Percentiles rank a stretch among this genome's conserved stretches.
Evolutionary conservation across 2,888 invertebrate genomes (phyloP).

Genomic region (Tenthredo livida): DNA sequence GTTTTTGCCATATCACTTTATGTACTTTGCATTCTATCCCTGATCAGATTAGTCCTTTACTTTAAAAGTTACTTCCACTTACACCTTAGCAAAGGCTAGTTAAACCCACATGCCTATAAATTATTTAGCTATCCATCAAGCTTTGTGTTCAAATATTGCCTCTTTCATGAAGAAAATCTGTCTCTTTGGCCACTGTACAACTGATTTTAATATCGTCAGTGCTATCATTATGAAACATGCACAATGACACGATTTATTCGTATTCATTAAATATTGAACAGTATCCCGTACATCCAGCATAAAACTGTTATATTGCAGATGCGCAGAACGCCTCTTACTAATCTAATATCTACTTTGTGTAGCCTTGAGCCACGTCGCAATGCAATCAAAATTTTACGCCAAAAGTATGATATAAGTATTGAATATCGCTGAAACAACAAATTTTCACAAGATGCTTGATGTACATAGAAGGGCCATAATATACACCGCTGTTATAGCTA

Average conservation of each 20-base stretch:
- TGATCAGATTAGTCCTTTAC: constrained; percentile 73
- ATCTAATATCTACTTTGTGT: background rate
- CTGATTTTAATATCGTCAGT: background rate
- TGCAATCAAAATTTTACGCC: background rate
- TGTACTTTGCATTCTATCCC: constrained; percentile 73
- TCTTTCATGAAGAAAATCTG: background rate
- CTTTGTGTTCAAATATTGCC: background rate
- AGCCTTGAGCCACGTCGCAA: background rate
- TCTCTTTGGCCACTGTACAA: background rate
- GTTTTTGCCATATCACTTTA: constrained; percentile 75
- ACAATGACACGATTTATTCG: background rate
- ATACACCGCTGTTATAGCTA: background rate
- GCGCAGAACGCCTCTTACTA: background rate
- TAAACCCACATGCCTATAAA: background rate
- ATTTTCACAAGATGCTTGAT: background rate
- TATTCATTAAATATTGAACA: background rate
- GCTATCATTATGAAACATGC: background rate
- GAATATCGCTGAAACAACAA: background rate
- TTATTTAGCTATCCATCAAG: constrained; percentile 33
- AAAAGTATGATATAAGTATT: background rate
- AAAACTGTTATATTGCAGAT: background rate
- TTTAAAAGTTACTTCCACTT: constrained; percentile 73
- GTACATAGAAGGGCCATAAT: background rate
- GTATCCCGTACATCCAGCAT: background rate
- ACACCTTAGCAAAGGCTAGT: constrained; percentile 67